These are phyloP conservation scores for Montifringilla adamsi DNA, from an alignment of 2,113 vertebrate genomes.

Conservation along the genomic window DNA sequence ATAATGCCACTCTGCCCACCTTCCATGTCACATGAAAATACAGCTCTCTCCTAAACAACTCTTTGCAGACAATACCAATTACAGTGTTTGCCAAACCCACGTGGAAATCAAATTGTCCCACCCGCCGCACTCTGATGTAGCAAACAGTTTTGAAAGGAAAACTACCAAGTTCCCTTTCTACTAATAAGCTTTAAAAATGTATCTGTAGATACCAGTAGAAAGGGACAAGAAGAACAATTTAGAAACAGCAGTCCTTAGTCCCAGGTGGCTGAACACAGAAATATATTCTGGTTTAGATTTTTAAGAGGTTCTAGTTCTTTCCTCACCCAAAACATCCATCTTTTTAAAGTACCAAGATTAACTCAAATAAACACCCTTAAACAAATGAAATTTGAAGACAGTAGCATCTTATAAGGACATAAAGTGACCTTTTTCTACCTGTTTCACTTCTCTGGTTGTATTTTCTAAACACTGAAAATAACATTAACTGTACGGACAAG, in stretches of 20 bases:
- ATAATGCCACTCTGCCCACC: neutral
- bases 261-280: neutral
- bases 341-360: neutral
- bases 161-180: neutral
- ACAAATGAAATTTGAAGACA: neutral
- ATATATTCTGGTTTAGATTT: neutral
- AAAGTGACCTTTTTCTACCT: neutral
- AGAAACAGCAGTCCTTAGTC: neutral
- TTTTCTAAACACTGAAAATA: neutral
- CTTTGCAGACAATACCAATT: neutral
- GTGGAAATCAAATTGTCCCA: neutral
- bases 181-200: neutral
- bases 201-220: neutral
- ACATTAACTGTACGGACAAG: neutral
- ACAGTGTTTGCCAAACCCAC: neutral
- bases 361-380: neutral
- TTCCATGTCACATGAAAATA: rapidly evolving
- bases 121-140: rapidly evolving
- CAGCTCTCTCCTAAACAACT: neutral
- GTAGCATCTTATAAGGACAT: neutral
- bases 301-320: neutral
- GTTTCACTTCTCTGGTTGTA: neutral
- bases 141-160: neutral
- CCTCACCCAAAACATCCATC: neutral
- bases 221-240: rapidly evolving